Evolutionary conservation across 2,888 invertebrate species (phyloP).

Genomic region (Lepidocyrtinus sp.): DNA sequence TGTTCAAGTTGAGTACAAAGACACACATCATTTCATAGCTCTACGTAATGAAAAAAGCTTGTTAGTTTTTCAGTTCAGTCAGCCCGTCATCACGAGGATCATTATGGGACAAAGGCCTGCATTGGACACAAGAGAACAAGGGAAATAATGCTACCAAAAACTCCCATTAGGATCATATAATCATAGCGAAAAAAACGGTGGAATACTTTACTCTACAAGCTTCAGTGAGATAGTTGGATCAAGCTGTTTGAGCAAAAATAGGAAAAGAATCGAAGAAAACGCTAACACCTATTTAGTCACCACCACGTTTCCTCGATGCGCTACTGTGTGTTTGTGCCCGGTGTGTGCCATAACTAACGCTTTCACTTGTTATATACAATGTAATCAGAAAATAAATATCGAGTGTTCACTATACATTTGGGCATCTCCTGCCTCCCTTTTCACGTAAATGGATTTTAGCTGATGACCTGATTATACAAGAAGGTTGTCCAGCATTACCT

Average conservation of each 20-base stretch:
- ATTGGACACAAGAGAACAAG: not conserved
- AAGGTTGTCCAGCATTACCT: not conserved
- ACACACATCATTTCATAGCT: not conserved
- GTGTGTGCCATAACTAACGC: not conserved
- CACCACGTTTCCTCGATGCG: not conserved
- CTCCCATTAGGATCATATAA: not conserved
- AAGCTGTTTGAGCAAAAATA: not conserved
- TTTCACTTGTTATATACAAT: not conserved
- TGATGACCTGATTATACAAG: not conserved
- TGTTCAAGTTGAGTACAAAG: not conserved
- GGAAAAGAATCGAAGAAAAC: no score
- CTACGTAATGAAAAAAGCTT: not conserved
- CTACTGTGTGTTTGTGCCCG: not conserved
- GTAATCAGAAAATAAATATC: constrained; percentile 1
- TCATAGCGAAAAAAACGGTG: not conserved
- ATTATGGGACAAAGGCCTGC: not conserved
- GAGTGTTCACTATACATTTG: not conserved
- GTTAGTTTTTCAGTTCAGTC: not conserved
- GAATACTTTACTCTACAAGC: not conserved
- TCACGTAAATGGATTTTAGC: not conserved
- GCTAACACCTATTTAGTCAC: not conserved
- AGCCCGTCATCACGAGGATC: not conserved
- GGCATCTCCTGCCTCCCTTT: not conserved
- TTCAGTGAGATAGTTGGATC: not conserved
- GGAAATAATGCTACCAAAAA: not conserved